Conservation (phyloP, 2,797 vertebrate genomes). For the Sebastes dallii region DNA sequence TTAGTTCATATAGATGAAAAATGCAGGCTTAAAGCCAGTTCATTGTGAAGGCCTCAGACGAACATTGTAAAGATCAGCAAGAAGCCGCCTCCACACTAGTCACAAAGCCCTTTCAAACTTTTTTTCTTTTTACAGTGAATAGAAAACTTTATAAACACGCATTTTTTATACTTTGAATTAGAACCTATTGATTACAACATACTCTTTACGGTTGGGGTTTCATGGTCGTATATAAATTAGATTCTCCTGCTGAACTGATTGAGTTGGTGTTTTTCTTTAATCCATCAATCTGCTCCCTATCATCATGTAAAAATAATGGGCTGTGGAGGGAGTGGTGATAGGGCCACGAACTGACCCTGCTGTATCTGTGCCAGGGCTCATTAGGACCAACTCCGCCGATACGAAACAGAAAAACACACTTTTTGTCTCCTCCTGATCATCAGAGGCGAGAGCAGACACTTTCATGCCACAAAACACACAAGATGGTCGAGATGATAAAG, state of each 20-base stretch:
- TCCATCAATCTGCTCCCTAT: conserved; percentile 38
- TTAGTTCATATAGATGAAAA: conserved; percentile 2
- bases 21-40: background rate
- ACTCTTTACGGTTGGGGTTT: background rate
- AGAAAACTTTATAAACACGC: conserved; percentile 3
- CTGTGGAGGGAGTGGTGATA: conserved; percentile 32
- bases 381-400: conserved; percentile 53
- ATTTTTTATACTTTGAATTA: conserved; percentile 3
- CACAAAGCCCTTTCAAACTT: conserved; percentile 7
- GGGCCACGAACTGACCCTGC: conserved; percentile 39
- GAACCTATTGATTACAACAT: background rate
- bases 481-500: conserved; percentile 13
- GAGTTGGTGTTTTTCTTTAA: conserved; percentile 21
- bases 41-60: background rate
- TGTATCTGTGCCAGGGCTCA: conserved; percentile 55
- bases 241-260: conserved; percentile 14
- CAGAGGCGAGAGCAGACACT: conserved; percentile 46
- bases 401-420: conserved; percentile 48
- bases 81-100: background rate
- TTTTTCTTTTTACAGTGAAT: background rate
- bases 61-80: conserved; percentile 22
- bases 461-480: conserved; percentile 45
- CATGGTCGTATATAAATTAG: background rate
- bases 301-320: conserved; percentile 50
- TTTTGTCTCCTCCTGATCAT: conserved; percentile 45